Percentiles rank a stretch among this genome's conserved stretches.
Conservation (phyloP, 2,797 vertebrate species). For the Loris lydekkerianus region DNA sequence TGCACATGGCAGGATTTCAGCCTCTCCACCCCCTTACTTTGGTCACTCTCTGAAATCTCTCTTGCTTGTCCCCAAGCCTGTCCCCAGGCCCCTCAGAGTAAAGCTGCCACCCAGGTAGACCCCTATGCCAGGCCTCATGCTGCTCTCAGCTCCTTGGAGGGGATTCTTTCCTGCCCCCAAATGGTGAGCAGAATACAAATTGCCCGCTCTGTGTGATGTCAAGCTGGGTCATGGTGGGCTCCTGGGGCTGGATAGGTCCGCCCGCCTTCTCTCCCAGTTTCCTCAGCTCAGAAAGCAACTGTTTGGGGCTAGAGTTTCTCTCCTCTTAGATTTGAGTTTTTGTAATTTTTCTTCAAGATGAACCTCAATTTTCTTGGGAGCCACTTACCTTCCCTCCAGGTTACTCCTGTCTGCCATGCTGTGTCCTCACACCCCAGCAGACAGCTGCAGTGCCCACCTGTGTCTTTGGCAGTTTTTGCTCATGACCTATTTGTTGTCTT, state of each 20-base stretch:
- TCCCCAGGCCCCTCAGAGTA: background rate
- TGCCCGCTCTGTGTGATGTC: background rate
- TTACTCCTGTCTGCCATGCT: background rate
- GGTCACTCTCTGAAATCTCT: background rate
- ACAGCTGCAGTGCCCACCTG: accelerated
- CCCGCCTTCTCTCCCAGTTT: too few relatives aligned
- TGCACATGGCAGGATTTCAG: accelerated
- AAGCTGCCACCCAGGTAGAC: accelerated
- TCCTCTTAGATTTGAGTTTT: background rate
- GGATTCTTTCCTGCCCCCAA: background rate
- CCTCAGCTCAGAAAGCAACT: background rate
- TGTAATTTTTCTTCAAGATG: background rate
- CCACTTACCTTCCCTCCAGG: background rate
- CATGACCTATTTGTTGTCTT: background rate
- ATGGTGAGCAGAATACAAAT: background rate
- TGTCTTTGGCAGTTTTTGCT: background rate
- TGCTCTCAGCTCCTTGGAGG: accelerated
- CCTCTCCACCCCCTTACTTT: too few relatives aligned
- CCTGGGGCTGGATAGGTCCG: accelerated
- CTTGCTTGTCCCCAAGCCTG: background rate
- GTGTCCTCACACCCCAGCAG: background rate
- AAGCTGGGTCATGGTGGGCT: too few relatives aligned
- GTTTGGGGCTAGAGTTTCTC: background rate
- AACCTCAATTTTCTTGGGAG: background rate
- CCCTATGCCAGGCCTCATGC: accelerated